Evolutionary conservation across 2,797 vertebrate species (phyloP).

Genomic region (Gymnocypris eckloni): DNA sequence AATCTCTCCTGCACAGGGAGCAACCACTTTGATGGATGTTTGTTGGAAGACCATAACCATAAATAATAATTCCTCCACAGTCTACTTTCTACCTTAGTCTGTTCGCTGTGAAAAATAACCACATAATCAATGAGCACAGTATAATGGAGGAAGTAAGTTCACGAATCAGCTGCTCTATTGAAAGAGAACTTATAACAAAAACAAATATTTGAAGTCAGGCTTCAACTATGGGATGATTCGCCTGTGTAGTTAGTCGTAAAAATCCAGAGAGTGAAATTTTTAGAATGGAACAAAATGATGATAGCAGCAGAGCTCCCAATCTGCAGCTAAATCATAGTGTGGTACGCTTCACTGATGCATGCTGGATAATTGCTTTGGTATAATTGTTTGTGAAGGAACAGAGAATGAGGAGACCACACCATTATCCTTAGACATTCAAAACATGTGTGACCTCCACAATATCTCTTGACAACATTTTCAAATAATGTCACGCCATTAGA

Average conservation of each 20-base stretch:
- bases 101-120: constrained; percentile 29
- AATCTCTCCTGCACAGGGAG: background rate
- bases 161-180: constrained; percentile 25
- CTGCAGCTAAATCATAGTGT: constrained; percentile 7
- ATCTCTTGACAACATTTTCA: constrained; percentile 1
- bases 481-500: background rate
- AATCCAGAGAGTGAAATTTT: background rate
- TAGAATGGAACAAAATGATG: constrained; percentile 16
- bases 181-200: constrained; percentile 31
- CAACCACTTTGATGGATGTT: constrained; percentile 40
- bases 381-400: constrained; percentile 38
- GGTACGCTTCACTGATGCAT: constrained; percentile 32
- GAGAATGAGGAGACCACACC: background rate
- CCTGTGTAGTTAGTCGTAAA: background rate
- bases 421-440: constrained; percentile 31
- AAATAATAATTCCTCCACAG: constrained; percentile 38
- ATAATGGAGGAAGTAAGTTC: constrained; percentile 16
- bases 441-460: constrained; percentile 26
- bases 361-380: constrained; percentile 39
- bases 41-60: constrained; percentile 23
- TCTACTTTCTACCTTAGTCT: constrained; percentile 12
- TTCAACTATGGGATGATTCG: background rate
- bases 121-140: constrained; percentile 36
- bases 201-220: background rate
- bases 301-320: constrained; percentile 16